These are phyloP conservation scores for Cichlasoma orientale DNA, from an alignment of 2,797 vertebrate genomes.

Conservation along the genomic window DNA sequence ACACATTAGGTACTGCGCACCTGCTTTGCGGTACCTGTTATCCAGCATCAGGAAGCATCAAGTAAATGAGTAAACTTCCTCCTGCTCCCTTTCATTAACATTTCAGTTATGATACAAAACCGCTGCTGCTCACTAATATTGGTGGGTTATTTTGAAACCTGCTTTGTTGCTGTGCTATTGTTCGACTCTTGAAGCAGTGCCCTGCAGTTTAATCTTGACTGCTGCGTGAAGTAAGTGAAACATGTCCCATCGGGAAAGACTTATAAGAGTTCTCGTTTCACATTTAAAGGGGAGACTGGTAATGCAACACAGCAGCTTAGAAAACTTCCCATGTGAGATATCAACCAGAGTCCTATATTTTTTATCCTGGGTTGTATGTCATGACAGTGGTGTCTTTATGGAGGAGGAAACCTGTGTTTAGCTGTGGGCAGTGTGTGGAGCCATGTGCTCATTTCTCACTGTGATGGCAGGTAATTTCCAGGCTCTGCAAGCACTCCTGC, in stretches of 20 bases:
- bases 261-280: constrained; percentile 11
- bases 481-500: constrained; percentile 21
- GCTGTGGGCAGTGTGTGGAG: constrained; percentile 37
- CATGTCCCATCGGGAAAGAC: not conserved
- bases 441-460: constrained; percentile 57
- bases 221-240: constrained; percentile 3
- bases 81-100: not conserved
- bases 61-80: not conserved
- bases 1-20: not conserved
- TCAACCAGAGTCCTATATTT: constrained; percentile 19
- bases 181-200: not conserved
- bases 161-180: not conserved
- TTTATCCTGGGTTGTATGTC: constrained; percentile 18
- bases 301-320: not conserved
- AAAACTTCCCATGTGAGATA: constrained; percentile 11
- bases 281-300: constrained; percentile 8
- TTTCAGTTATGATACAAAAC: not conserved
- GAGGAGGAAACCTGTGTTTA: constrained; percentile 38
- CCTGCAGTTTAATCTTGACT: not conserved
- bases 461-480: constrained; percentile 72
- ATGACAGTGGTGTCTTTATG: constrained; percentile 21
- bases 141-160: not conserved
- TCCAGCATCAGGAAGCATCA: not conserved
- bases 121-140: not conserved
- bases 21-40: not conserved